These are phyloP conservation scores for Drosophila micromelanica DNA, from an alignment of 1,140 invertebrate genomes.

Conservation along the genomic window DNA sequence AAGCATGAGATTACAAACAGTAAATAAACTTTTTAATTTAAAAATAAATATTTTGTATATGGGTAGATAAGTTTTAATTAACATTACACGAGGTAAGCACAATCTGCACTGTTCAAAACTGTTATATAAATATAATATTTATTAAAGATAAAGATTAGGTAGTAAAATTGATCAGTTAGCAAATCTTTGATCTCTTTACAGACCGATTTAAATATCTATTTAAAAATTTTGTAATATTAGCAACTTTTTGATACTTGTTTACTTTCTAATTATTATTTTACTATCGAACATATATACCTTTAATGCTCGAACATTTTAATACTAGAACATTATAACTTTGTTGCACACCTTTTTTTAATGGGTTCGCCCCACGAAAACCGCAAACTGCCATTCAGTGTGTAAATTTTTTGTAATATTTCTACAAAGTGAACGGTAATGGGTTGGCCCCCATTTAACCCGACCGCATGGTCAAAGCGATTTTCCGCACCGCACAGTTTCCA, in stretches of 20 bases:
- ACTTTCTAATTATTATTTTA: not conserved
- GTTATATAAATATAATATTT: too few species aligned
- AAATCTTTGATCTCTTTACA: too few species aligned
- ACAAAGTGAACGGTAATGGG: slow-evolving; percentile 5
- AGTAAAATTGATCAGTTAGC: too few species aligned
- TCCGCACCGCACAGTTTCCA: slow-evolving; percentile 2
- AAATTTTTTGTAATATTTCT: slow-evolving; percentile 25
- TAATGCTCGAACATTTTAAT: not conserved
- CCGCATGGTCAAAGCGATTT: slow-evolving; percentile 41
- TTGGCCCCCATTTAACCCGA: slow-evolving; percentile 27
- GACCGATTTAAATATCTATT: too few species aligned
- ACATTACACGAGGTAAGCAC: too few species aligned
- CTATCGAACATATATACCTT: slow-evolving; percentile 6
- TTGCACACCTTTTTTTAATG: slow-evolving; percentile 20
- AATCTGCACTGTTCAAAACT: too few species aligned
- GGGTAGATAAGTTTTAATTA: too few species aligned
- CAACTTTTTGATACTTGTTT: not conserved
- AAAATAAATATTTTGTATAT: too few species aligned
- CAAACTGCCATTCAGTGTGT: slow-evolving; percentile 32
- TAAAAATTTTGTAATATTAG: too few species aligned
- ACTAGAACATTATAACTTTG: slow-evolving; percentile 14
- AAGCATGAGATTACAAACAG: too few species aligned
- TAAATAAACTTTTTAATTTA: too few species aligned
- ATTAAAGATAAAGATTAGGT: too few species aligned
- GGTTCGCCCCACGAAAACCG: slow-evolving; percentile 1